phyloP scores from a whole-genome alignment of 2,113 vertebrate genomes.

The Sus scrofa region T2T-Sscrofa CM000817.6:8119001-8119500 shows the following conservation, averaged over 20 bases:
- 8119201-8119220: background rate
- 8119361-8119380: background rate
- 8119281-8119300: background rate
- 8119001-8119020: background rate
- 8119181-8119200: background rate
- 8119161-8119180: background rate
- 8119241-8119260: background rate
- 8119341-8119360: background rate
- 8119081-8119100: background rate
- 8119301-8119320: background rate
- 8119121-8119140: background rate
- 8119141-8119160: background rate
- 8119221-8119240: background rate
- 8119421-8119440: slow-evolving; percentile 91
- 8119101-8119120: background rate
- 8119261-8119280: background rate
- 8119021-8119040: background rate
- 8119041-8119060: background rate
- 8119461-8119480: slow-evolving; percentile 95
- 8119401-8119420: slow-evolving; percentile 90
- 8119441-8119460: slow-evolving; percentile 92
- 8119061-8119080: background rate
- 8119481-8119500: slow-evolving; percentile 90
- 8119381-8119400: slow-evolving; percentile 73
- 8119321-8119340: background rate